Percentiles rank a stretch among this genome's conserved stretches.
These are phyloP conservation scores for Limnothrissa miodon DNA, from an alignment of 2,113 vertebrate genomes.

Conservation along the genomic window DNA sequence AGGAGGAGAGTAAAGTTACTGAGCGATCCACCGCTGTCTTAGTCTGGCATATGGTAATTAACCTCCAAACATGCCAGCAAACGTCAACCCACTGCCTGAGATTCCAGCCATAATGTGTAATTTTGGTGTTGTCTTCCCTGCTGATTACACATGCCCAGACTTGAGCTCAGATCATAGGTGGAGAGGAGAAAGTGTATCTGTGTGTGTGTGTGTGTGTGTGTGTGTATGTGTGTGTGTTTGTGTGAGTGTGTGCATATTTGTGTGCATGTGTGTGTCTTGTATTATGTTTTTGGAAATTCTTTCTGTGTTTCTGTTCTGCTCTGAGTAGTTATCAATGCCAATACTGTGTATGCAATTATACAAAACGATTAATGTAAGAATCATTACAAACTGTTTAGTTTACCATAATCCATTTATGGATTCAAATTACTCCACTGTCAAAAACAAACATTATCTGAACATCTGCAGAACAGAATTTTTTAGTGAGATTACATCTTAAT, in stretches of 20 bases:
- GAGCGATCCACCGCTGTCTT: neutral
- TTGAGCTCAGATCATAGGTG: slow-evolving; percentile 43
- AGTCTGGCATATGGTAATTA: slow-evolving; percentile 39
- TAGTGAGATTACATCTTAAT: neutral
- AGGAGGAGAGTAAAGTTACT: neutral
- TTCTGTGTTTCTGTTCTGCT: neutral
- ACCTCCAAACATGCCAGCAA: slow-evolving; percentile 33
- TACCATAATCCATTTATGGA: neutral
- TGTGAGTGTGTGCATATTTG: neutral
- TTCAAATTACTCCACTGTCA: neutral
- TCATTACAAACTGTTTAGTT: neutral
- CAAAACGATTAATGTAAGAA: neutral
- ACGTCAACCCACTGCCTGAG: slow-evolving; percentile 26
- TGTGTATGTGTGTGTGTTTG: no score
- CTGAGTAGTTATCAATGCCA: neutral
- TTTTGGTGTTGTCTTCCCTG: neutral
- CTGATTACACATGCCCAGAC: slow-evolving; percentile 46
- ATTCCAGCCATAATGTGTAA: slow-evolving; percentile 5
- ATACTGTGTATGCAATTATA: slow-evolving; percentile 2
- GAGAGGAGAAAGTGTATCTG: slow-evolving; percentile 21
- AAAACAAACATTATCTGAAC: neutral
- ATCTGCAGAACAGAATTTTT: neutral
- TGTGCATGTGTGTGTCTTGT: neutral
- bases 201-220: neutral
- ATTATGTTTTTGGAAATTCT: neutral